These are phyloP conservation scores for Lagodon rhomboides DNA, from an alignment of 2,797 vertebrate species.

Conservation along the genomic window DNA sequence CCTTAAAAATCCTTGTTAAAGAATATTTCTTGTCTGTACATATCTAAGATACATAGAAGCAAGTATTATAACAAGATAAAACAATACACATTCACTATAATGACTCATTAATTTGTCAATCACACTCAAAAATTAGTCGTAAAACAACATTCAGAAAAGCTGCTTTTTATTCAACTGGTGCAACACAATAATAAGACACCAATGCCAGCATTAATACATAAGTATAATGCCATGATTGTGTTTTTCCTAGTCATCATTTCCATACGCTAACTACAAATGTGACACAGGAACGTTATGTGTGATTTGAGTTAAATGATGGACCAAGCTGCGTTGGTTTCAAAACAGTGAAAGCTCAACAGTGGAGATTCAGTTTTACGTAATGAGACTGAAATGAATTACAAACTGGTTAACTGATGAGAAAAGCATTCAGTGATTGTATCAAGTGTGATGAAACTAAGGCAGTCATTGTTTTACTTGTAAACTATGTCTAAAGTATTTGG, in stretches of 20 bases:
- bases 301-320: slow-evolving; percentile 52
- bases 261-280: slow-evolving; percentile 51
- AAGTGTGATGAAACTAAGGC: slow-evolving; percentile 62
- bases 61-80: slow-evolving; percentile 6
- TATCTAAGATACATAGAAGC: too few species aligned
- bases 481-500: slow-evolving; percentile 62
- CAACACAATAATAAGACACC: slow-evolving; percentile 73
- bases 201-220: slow-evolving; percentile 70
- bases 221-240: slow-evolving; percentile 69
- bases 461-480: slow-evolving; percentile 58
- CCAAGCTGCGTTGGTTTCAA: slow-evolving; percentile 46
- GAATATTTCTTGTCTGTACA: too few species aligned
- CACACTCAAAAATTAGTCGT: slow-evolving; percentile 28
- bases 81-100: not conserved
- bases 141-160: slow-evolving; percentile 67
- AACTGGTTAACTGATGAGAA: slow-evolving; percentile 50
- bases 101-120: not conserved
- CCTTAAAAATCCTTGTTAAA: too few species aligned
- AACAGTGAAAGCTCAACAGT: slow-evolving; percentile 54
- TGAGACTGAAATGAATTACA: slow-evolving; percentile 59
- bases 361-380: slow-evolving; percentile 50
- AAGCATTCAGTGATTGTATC: slow-evolving; percentile 67
- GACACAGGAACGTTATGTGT: slow-evolving; percentile 42
- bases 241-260: slow-evolving; percentile 45
- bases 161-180: slow-evolving; percentile 79